Percentiles rank a stretch among this genome's conserved stretches.
These are phyloP conservation scores for Oenanthe oenanthe DNA, from an alignment of 2,113 vertebrate genomes.

Conservation along the genomic window DNA sequence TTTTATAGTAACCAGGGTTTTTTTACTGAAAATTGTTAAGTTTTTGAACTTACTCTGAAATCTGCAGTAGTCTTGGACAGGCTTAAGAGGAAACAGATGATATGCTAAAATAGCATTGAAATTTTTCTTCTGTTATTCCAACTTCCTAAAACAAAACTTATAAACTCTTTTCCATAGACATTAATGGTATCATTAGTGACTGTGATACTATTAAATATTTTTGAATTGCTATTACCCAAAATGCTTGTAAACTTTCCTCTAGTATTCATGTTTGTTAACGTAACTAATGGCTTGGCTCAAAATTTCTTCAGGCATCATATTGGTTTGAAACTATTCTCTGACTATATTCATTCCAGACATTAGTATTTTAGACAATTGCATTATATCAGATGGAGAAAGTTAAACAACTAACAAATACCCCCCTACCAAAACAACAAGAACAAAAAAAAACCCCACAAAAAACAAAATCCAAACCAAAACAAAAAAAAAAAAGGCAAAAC, in stretches of 20 bases:
- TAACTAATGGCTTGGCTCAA: background rate
- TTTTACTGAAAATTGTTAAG: background rate
- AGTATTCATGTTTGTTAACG: background rate
- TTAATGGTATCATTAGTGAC: background rate
- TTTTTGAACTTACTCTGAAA: background rate
- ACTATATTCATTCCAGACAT: background rate
- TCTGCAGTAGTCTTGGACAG: background rate
- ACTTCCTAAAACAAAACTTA: background rate
- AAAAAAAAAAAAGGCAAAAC: background rate
- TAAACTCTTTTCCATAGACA: background rate
- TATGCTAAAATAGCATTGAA: background rate
- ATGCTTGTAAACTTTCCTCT: background rate
- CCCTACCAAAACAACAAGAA: background rate
- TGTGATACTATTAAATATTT: background rate
- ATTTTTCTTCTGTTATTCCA: background rate
- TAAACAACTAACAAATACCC: background rate
- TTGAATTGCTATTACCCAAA: background rate
- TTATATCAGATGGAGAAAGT: background rate
- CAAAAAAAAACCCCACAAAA: accelerated
- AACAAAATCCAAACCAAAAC: background rate
- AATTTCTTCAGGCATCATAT: background rate
- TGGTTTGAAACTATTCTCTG: background rate
- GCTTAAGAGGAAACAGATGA: background rate
- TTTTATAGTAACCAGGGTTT: background rate
- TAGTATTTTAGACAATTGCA: background rate